These are phyloP conservation scores for Drosophila parvula DNA, from an alignment of 1,140 invertebrate genomes.

Conservation along the genomic window DNA sequence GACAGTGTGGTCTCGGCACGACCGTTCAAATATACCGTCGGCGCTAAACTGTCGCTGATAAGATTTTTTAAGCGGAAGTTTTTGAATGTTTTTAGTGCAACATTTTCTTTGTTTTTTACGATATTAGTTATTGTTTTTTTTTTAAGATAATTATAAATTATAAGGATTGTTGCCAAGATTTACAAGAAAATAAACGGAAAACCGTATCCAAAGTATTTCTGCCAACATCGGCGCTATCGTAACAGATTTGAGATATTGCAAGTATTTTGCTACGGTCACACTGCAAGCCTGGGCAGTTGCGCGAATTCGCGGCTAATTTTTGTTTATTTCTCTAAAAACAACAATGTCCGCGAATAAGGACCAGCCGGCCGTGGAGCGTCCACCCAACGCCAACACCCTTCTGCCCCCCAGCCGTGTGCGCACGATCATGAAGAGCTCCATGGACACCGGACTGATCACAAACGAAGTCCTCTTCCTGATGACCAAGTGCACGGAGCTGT, in stretches of 20 bases:
- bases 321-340: background rate
- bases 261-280: background rate
- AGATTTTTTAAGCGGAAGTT: background rate
- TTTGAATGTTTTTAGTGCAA: background rate
- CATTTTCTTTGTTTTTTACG: too few species aligned
- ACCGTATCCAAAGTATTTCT: background rate
- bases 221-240: background rate
- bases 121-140: background rate
- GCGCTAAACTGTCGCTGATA: background rate
- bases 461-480: slow-evolving; percentile 79
- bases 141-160: too few species aligned
- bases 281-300: background rate
- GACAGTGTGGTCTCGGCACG: background rate
- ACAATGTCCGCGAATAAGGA: slow-evolving; percentile 4
- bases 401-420: slow-evolving; percentile 75
- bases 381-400: slow-evolving; percentile 58
- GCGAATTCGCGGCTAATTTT: slow-evolving; percentile 8
- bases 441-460: slow-evolving; percentile 76
- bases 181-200: background rate
- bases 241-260: background rate
- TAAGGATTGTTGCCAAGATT: background rate
- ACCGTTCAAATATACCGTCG: slow-evolving; percentile 12
- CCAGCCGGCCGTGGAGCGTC: slow-evolving; percentile 2
- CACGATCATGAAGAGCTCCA: slow-evolving; percentile 80
- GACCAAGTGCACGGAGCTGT: slow-evolving; percentile 76